A percentile compares a stretch with the other conserved stretches of the same genome.
Conservation (phyloP, 1,140 invertebrate genomes). For the Drosophila insularis region DNA sequence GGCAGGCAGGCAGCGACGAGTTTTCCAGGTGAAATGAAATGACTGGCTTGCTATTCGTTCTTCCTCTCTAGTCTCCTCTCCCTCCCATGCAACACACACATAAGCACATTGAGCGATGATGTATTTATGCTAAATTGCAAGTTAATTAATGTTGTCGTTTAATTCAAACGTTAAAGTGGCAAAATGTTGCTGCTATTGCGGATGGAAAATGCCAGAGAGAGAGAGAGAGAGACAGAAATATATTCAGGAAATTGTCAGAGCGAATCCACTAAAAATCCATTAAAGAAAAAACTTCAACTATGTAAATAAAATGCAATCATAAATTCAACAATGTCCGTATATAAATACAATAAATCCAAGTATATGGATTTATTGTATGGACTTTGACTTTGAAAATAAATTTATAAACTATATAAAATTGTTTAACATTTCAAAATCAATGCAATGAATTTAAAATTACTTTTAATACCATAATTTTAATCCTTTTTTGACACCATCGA, state of each 20-base stretch:
- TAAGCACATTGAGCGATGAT: conserved; percentile 66
- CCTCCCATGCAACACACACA: conserved; percentile 11
- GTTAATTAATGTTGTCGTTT: conserved; percentile 70
- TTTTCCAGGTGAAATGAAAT: conserved; percentile 67
- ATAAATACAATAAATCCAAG: no score
- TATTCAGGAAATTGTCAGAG: conserved; percentile 47
- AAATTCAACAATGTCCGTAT: no score
- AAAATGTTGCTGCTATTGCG: conserved; percentile 55
- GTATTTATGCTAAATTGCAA: conserved; percentile 80
- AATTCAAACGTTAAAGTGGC: conserved; percentile 77
- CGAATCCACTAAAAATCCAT: not conserved
- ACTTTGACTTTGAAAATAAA: no score
- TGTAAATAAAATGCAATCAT: no score
- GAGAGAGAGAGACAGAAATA: no score
- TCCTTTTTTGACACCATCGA: no score
- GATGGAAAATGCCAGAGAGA: conserved; percentile 31
- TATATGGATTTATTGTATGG: no score
- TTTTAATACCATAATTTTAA: no score
- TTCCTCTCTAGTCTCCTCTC: not conserved
- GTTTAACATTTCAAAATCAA: no score
- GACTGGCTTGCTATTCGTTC: conserved; percentile 9
- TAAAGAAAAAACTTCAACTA: no score
- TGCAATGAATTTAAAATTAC: no score
- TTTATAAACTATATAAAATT: no score
- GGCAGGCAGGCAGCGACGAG: conserved; percentile 32